Conservation (phyloP, 2,888 invertebrate species). For the Epirrita christyi region DNA sequence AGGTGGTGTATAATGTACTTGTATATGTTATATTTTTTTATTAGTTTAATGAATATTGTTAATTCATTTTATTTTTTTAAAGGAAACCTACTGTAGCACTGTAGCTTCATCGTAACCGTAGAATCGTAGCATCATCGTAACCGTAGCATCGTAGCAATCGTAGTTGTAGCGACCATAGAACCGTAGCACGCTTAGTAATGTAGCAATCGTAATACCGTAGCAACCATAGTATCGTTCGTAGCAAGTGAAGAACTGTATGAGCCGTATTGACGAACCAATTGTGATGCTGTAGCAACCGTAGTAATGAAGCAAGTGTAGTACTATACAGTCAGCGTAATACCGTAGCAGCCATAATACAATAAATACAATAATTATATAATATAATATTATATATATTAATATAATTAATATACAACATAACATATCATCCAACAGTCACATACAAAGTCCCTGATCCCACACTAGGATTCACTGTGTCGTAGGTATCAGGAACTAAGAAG, state of each 20-base stretch:
- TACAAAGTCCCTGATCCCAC: too few relatives aligned
- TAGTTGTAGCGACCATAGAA: not conserved
- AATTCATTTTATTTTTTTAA: too few relatives aligned
- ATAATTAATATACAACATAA: too few relatives aligned
- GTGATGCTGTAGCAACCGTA: not conserved
- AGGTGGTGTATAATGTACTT: not conserved
- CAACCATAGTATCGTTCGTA: not conserved
- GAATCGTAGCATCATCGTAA: too few relatives aligned
- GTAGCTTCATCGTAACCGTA: too few relatives aligned
- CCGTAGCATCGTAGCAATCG: not conserved
- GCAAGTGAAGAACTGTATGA: not conserved
- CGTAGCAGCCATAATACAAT: not conserved
- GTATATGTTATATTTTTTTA: too few relatives aligned
- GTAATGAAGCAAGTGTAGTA: not conserved
- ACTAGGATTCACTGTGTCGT: too few relatives aligned
- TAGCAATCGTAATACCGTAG: not conserved
- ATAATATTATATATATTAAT: too few relatives aligned
- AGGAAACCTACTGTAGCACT: not conserved
- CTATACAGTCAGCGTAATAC: not conserved
- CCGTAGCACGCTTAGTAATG: not conserved
- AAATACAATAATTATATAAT: too few relatives aligned
- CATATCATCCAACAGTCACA: too few relatives aligned
- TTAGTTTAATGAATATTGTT: too few relatives aligned
- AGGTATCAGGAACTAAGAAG: too few relatives aligned
- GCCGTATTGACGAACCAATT: not conserved